Base-by-base conservation (phyloP, 1,140 invertebrate genomes). In the Panulirus ornatus region DNA sequence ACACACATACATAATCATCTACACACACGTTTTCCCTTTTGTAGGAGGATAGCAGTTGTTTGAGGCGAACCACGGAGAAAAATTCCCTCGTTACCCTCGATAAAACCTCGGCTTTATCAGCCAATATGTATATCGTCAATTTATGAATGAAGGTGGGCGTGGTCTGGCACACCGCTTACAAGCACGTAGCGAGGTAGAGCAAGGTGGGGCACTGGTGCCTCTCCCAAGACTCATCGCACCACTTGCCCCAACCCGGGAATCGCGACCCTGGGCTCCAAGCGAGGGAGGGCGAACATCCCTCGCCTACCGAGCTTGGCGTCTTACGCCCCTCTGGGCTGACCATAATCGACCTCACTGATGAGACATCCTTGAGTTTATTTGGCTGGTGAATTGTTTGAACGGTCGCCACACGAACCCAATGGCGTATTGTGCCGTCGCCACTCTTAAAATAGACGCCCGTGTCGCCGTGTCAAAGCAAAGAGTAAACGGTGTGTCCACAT, bases 341-440 rank as follows among this genome's bases (percentile, higher is more conserved):
- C 30, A 38, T 81, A 81, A 81, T 81, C 22, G 78, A 36, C 78
- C 78, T 63, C 38, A 6, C 44, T 36, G 78, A 81, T 22, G 78
- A 58, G 78, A 30, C n/a, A n/a, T 34, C 38, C 78, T 81, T 58
- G 36, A 58, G 78, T 81, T 81, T 81, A 81, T 81, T 81, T 81
- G 78, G 36, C 78, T 81, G 78, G 42, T 63, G 51, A 58, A 81
- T 81, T 81, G 78, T 81, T 81, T 81, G 78, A 58, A 54, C 9
- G 78, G 36, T 36, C n/a, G 30, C 78, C 78, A 81, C 78, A 58
- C 78, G n/a, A 14, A 8, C 47, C 58, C 47, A 81, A 81, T 81
- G 78, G 58, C 36, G 78, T 58, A 81, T 81, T 81, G 78, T 81
- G 51, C 11, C 78, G 36, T 16, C 51, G 76, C 22, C n/a, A 42